Evolutionary conservation across 1,140 invertebrate species (phyloP), one percentile per base, ranked within the genome.

Genomic region (Ceratoteleas bidentatus): DNA sequence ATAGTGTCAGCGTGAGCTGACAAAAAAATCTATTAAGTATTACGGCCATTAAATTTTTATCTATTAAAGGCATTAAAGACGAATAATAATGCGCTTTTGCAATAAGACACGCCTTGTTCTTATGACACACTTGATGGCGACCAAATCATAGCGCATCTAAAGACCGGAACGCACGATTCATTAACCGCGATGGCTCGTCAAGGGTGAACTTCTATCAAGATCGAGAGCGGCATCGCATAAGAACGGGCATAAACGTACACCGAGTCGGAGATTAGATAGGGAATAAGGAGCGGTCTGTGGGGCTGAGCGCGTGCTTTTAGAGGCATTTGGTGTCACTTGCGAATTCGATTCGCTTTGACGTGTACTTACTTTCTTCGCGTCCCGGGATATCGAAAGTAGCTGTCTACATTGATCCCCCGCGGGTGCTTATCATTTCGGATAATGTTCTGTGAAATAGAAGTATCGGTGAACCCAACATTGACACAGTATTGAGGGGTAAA

Each of bases 161-260:
- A 86, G 87, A 88, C 88, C 87, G 88, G 89, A 90, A 90, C 85
- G 83, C 74, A 89, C 88, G 87, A 89, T 88, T 89, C 88, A 89
- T 90, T 90, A 90, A 90, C 85, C 84, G 72, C 72, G 86, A 85
- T 84, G 72, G 80, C 72, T 85, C 84, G 79, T 86, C 80, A 78
- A 68, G 64, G 58, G 77, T 47, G 52, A 74, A 80, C 68, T 85
- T 80, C 52, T 74, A 83, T 85, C 84, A 82, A 81, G 77, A 83
- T 81, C 61, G 73, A 85, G 72, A 64, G 68, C 52, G 61, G 69
- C 54, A 61, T 56, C 72, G 61, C 61, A 78, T 76, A 81, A 81
- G 69, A 72, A 58, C 68, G 60, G 40, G 69, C 72, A 56, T 72
- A 66, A 84, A 78, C 66, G 66, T 68, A 54, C 40, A 68, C 32